phyloP scores from a whole-genome alignment of 2,888 invertebrate genomes.

The Malthinus flaveolus region DNA sequence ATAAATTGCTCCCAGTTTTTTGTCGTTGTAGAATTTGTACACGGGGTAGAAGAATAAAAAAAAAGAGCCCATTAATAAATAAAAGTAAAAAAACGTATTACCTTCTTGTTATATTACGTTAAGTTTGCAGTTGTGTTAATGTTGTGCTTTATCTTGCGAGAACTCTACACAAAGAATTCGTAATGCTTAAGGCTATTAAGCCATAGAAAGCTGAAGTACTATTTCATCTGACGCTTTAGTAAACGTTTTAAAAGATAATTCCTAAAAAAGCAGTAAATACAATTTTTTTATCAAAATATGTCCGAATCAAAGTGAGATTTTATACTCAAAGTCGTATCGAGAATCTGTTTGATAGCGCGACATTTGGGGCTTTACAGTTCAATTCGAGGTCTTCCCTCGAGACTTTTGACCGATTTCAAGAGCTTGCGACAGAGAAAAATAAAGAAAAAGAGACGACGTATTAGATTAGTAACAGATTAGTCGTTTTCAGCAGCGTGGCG shows the following conservation, averaged over 20 bases:
- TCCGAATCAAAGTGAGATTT: no score
- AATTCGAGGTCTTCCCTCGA: no score
- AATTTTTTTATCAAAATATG: neutral
- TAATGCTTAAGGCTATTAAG: conserved; percentile 17
- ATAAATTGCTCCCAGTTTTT: no score
- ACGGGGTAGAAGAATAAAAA: conserved; percentile 4
- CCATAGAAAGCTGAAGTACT: conserved; percentile 16
- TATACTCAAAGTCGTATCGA: no score
- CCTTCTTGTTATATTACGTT: conserved; percentile 10
- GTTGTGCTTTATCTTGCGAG: conserved; percentile 14
- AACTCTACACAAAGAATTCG: conserved; percentile 17
- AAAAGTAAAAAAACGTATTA: neutral
- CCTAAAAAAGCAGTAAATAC: conserved; percentile 15
- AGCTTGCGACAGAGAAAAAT: no score
- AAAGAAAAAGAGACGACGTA: no score
- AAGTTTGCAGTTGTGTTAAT: conserved; percentile 12
- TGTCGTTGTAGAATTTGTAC: no score
- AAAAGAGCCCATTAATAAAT: neutral
- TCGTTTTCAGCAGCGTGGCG: no score
- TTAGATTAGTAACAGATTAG: no score
- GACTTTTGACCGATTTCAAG: no score
- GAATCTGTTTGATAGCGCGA: no score
- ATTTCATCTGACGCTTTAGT: conserved; percentile 9
- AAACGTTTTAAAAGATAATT: conserved; percentile 7
- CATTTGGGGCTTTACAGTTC: no score